These are phyloP conservation scores for Creontiades dilutus DNA, from an alignment of 2,888 invertebrate species.

Conservation along the genomic window DNA sequence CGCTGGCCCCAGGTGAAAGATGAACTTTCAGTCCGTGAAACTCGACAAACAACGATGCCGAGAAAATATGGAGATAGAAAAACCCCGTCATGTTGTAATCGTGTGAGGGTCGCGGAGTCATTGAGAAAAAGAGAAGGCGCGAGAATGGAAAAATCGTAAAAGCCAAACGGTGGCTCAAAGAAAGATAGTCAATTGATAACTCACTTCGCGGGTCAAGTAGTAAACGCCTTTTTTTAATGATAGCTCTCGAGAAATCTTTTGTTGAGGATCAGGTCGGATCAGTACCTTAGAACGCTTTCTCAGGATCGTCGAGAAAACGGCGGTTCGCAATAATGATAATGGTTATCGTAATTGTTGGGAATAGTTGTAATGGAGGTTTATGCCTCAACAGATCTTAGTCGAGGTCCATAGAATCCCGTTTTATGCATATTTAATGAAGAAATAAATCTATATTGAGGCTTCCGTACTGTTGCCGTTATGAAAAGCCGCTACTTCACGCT, in stretches of 20 bases:
- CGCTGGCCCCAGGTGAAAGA: no score
- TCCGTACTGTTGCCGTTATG: no score
- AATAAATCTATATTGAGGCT: no score
- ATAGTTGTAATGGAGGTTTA: neutral
- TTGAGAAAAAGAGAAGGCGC: neutral
- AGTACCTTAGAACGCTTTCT: neutral
- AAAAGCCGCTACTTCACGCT: no score
- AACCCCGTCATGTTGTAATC: neutral
- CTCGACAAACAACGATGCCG: no score
- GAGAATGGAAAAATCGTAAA: neutral
- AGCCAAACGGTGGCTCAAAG: neutral
- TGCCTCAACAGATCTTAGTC: no score
- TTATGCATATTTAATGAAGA: no score
- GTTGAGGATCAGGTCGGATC: neutral
- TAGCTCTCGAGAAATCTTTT: constrained; percentile 4
- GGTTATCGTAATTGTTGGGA: neutral
- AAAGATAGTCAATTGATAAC: neutral
- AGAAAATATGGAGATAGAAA: neutral
- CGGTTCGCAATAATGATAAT: neutral
- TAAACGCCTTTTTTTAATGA: constrained; percentile 1
- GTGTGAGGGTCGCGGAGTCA: neutral
- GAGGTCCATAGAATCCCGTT: no score
- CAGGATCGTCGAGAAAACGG: neutral
- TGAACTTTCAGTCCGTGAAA: neutral
- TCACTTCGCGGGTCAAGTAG: neutral